Evolutionary conservation across 2,113 vertebrate genomes (phyloP).

Genomic region (Todiramphus chloris): DNA sequence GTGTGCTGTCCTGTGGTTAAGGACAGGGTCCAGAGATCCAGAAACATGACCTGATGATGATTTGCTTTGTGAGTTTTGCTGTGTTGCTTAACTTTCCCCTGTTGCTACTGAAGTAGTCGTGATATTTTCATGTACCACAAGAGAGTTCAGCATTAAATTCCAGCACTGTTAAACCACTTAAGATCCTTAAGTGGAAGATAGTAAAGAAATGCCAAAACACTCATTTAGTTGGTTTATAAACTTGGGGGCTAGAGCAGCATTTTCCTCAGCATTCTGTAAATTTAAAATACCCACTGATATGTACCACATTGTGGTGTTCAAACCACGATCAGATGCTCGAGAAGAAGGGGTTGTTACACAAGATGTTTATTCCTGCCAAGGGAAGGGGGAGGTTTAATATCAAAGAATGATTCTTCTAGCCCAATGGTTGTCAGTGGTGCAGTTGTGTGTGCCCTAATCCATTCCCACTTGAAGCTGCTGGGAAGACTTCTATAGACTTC

Average conservation of each 20-base stretch:
- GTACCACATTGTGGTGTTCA: background rate
- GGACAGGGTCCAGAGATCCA: background rate
- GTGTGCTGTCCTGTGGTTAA: background rate
- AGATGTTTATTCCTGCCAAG: background rate
- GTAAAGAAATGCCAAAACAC: background rate
- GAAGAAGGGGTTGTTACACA: background rate
- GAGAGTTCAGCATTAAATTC: constrained; percentile 5
- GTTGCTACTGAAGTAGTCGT: background rate
- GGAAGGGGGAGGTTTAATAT: background rate
- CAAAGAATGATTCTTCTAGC: background rate
- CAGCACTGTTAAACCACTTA: background rate
- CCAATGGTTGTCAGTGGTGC: accelerated
- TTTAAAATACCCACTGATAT: background rate
- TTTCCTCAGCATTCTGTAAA: background rate
- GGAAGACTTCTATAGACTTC: background rate
- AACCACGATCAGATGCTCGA: background rate
- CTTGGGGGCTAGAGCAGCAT: background rate
- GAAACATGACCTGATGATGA: background rate
- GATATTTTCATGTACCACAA: background rate
- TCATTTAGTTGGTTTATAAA: constrained; percentile 8
- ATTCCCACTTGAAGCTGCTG: background rate
- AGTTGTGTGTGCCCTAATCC: background rate
- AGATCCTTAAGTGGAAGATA: background rate
- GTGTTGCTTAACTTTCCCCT: background rate
- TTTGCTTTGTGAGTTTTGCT: background rate